These are phyloP conservation scores for Epicauta chinensis DNA, from an alignment of 1,140 invertebrate species.

Conservation along the genomic window DNA sequence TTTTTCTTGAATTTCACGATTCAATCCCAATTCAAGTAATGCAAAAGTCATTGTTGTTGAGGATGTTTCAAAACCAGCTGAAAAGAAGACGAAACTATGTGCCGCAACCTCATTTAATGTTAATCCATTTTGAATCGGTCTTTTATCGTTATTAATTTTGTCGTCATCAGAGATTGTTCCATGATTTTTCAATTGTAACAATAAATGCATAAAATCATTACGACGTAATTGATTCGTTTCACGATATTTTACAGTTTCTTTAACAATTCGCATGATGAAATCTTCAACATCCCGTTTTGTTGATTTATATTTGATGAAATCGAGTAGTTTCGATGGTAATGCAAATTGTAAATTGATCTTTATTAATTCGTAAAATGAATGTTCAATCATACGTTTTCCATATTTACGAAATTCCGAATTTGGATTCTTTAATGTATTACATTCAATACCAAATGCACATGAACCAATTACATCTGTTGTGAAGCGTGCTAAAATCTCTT, in stretches of 20 bases:
- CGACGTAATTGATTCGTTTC: slow-evolving; percentile 40
- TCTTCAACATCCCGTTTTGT: no score
- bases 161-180: slow-evolving; percentile 8
- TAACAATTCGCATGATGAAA: no score
- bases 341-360: no score
- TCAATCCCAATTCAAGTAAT: slow-evolving; percentile 44
- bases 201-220: slow-evolving; percentile 49
- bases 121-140: slow-evolving; percentile 2
- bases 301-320: no score
- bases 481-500: no score
- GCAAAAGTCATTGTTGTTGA: slow-evolving; percentile 45
- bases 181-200: slow-evolving; percentile 43
- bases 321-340: no score
- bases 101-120: slow-evolving; percentile 21
- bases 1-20: slow-evolving; percentile 46
- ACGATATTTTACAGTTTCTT: slow-evolving; percentile 44
- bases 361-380: no score
- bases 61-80: slow-evolving; percentile 49
- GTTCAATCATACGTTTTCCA: no score
- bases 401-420: no score
- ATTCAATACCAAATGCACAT: no score
- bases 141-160: neutral
- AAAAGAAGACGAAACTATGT: slow-evolving; percentile 25
- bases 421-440: no score
- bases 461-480: no score